Base-by-base conservation (phyloP, 53 echinoderm and acorn worm genomes). In the Echinarachnius parma region DNA sequence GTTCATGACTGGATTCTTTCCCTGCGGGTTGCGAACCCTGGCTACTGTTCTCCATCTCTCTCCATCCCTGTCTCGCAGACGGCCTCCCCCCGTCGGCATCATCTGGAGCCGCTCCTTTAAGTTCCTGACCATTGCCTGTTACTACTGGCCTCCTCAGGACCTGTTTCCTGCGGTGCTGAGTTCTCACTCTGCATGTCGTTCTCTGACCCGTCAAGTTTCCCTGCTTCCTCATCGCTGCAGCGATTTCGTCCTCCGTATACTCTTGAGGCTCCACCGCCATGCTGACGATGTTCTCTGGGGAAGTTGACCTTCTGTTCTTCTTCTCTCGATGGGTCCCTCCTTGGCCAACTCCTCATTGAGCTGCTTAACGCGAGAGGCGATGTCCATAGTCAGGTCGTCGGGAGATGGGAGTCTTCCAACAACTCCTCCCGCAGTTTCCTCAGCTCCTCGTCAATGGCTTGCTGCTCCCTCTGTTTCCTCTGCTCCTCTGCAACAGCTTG, bases 261-360 rank as follows among this genome's bases (percentile, higher is more conserved):
- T 75, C 75, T 13, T 46, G 80, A 13, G 91, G 88, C n/a, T 77
- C 83, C 24, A 92, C 78, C 45, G 82, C 89, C 61, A 92, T 77
- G 15, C 84, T 75, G 11, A 92, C 78, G 32, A 92, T 34, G 18
- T 94, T 78, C 36, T 98, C 98, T 27, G 76, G 88, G 53, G 92
- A 98, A n/a, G 37, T 80, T 5, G 92, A 91, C 46, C 83, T 92
- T 7, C 88, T 72, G 27, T 89, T 85, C 47, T 72, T 89, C 44
- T 85, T 98, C 44, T 89, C 91, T 78, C 81, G 9, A 82, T 80
- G 23, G 76, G 80, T 53, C 82, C 91, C 54, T 92, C 91, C 2
- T 72, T 82, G 24, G 77, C 88, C 32, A 92, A 77, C 60, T 98
- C 91, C 48, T 84, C 92, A 54, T 98, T 98, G 26, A 92, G 77